Conservation (phyloP, 2,888 invertebrate species). For the Augiades crinisus region DNA sequence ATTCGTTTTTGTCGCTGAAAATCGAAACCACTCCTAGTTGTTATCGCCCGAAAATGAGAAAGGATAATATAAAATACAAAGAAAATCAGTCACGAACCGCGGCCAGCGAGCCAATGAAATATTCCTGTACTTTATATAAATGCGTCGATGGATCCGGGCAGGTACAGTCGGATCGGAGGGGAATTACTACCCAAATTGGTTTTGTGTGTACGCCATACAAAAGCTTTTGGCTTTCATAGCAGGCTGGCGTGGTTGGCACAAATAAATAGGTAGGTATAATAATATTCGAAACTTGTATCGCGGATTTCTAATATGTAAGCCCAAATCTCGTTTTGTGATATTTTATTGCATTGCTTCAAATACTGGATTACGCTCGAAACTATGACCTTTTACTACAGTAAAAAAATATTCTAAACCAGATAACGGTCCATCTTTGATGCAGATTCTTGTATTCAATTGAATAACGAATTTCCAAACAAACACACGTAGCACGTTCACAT, state of each 20-base stretch:
- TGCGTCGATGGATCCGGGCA: background rate
- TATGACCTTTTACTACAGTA: too few species aligned
- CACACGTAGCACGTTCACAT: too few species aligned
- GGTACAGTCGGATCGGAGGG: slow-evolving; percentile 10
- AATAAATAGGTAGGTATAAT: slow-evolving; percentile 13
- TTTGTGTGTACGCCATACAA: slow-evolving; percentile 8
- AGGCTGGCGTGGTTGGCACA: background rate
- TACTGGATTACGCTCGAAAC: too few species aligned
- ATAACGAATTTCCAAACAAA: too few species aligned
- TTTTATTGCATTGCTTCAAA: too few species aligned
- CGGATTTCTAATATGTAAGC: background rate
- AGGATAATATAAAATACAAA: slow-evolving; percentile 8
- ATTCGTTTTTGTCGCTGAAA: too few species aligned
- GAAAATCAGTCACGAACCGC: slow-evolving; percentile 8
- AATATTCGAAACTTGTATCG: slow-evolving; percentile 7
- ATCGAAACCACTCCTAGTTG: too few species aligned
- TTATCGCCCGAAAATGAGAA: too few species aligned
- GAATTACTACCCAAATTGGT: slow-evolving; percentile 16
- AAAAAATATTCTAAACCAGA: too few species aligned
- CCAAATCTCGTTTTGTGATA: too few species aligned
- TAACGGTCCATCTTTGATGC: too few species aligned
- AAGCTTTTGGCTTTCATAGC: slow-evolving; percentile 3
- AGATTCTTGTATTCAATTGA: too few species aligned
- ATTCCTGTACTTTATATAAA: slow-evolving; percentile 13
- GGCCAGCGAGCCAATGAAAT: slow-evolving; percentile 10